These are phyloP conservation scores for Florisuga fusca DNA, from an alignment of 2,797 vertebrate genomes.

Conservation along the genomic window DNA sequence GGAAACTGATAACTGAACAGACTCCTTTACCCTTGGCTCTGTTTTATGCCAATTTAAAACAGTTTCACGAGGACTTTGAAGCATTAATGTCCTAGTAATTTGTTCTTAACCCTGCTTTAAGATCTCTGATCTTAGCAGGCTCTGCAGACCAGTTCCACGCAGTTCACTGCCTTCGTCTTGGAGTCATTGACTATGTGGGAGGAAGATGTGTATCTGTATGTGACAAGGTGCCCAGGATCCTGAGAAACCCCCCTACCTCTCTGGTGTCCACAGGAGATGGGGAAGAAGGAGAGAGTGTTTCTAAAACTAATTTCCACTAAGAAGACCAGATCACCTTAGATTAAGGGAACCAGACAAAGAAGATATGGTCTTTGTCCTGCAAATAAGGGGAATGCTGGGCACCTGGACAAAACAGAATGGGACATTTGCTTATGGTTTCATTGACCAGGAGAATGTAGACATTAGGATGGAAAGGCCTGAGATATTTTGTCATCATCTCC, in stretches of 20 bases:
- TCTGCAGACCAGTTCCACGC: not conserved
- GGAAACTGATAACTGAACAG: not conserved
- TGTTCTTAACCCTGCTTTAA: not conserved
- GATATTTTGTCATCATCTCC: conserved; percentile 47
- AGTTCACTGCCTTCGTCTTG: not conserved
- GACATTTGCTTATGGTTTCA: conserved; percentile 57
- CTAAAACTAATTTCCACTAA: not conserved
- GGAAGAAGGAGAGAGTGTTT: not conserved
- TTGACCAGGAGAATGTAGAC: conserved; percentile 59
- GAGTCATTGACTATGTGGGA: not conserved
- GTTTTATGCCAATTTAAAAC: not conserved
- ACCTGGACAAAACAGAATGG: conserved; percentile 41
- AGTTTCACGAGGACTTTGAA: not conserved
- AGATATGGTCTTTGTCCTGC: conserved; percentile 22
- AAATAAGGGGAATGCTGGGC: conserved; percentile 22
- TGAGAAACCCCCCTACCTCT: not conserved
- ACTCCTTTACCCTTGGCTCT: not conserved
- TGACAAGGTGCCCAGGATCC: not conserved
- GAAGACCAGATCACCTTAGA: not conserved
- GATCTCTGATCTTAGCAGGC: not conserved
- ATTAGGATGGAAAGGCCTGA: not conserved
- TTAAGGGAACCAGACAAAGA: conserved; percentile 5
- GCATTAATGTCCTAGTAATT: not conserved
- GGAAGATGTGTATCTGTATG: not conserved
- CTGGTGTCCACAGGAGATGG: not conserved